Evolutionary conservation across 1,140 invertebrate genomes (phyloP), one percentile per base, ranked within the genome.

Genomic region (Zaprionus capensis): DNA sequence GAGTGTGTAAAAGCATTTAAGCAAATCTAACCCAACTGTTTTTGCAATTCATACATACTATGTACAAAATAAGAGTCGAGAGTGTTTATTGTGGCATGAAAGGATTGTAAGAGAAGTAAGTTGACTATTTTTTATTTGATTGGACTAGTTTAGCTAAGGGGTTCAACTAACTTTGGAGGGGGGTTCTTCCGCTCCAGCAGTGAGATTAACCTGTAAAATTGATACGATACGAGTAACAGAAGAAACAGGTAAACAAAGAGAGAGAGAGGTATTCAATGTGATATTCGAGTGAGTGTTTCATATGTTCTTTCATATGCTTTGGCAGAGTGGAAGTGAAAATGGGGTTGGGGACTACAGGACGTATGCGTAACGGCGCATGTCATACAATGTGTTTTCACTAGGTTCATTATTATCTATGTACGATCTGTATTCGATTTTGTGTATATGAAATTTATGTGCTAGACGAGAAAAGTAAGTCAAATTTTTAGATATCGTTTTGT

Each of bases 181-280:
- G 68, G 80, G 77, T 90, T 91, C 91, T 76, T 92, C 91, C 82
- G 90, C 91, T 91, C 91, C 91, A 85, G 91, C 91, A 80, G 91
- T 92, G 81, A 92, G 90, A 91, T 91, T 90, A 82, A 92, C 91
- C 91, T 92, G 91, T 62, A 92, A 85, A 91, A 83, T 90, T 79
- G 67, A 72, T 87, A 83, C 71, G 74, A 75, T 59, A 74, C 72
- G 66, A 46, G 22, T 67, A 55, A 68, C 56, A 31, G 20, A 28
- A 51, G 22, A 9, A 51, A 24, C 12, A 51, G 6, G 28, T 31
- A 31, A 31, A 31, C 28, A 31, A 11, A 46, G 20, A 20, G 11
- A 49, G 9, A 49, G 41, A 34, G 31, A 34, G 41, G 41, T 46
- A 51, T 22, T 51, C 46, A 51, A 24, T 51, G 46, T 51, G 46